Base-by-base conservation (phyloP, 2,113 vertebrate genomes). In the Hypanus sabinus region DNA sequence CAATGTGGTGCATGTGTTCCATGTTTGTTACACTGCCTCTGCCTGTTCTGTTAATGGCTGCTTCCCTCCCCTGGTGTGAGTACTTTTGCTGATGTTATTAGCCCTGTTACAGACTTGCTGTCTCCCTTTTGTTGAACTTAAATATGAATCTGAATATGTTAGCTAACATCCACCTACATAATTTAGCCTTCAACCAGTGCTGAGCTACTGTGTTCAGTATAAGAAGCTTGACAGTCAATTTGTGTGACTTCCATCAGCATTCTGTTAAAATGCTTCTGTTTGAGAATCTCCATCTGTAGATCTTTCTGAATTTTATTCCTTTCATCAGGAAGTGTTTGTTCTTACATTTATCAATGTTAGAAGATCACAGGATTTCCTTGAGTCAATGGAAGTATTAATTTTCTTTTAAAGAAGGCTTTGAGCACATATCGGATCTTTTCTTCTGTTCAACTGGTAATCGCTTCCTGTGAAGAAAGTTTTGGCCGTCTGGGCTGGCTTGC, bases 171-270 rank as follows among this genome's bases (percentile, higher is more conserved):
- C 80, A 83, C 20, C 22, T 27, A 55, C 18, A 46, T 10, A 83
- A 83, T 55, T 83, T 24, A 83, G 55, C 22, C 38, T 57, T 55
- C 80, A 11, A 38, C 22, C 46, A 83, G 46, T 83, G 80, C 18
- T 55, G 9, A 27, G 20, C 30, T 27, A 57, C 22, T 2, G 55
- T 57, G 55, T 83, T 83, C 80, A 83, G 46, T 46, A 24, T 57
- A 22, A 83, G 55, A 24, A 57, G 46, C 22, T 57, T 83, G 80
- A 57, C 46, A 83, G 46, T 83, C 80, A 83, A 57, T 83, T 83
- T 83, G 80, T 83, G 80, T 83, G 55, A 55, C 55, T 83, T 55
- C 80, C 80, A 83, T 83, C 46, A 83, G 80, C 22, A 83, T 9
- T 22, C 38, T 55, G 80, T 57, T 55, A 83, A 83, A 83, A 57